phyloP scores from a whole-genome alignment of 2,888 invertebrate species.

The Elegia similella region DNA sequence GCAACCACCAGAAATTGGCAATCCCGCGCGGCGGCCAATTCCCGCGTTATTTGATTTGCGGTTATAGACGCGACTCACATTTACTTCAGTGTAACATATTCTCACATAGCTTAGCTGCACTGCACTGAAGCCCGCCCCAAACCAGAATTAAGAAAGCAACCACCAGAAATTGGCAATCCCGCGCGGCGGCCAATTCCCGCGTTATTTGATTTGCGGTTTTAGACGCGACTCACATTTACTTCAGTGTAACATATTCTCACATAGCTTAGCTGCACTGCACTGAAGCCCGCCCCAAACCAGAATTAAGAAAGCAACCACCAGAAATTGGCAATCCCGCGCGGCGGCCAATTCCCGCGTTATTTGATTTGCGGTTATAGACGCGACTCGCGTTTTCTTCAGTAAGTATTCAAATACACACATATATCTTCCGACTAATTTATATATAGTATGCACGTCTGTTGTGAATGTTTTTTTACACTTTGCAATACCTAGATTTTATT shows the following conservation, averaged over 20 bases:
- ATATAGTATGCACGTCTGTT: too few relatives aligned
- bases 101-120: too few relatives aligned
- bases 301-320: slow-evolving; percentile 40
- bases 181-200: slow-evolving; percentile 49
- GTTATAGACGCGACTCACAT: too few relatives aligned
- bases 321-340: slow-evolving; percentile 58
- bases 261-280: too few relatives aligned
- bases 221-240: neutral
- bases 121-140: neutral
- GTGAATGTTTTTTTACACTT: too few relatives aligned
- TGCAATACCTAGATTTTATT: too few relatives aligned
- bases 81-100: too few relatives aligned
- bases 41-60: too few relatives aligned
- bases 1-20: too few relatives aligned
- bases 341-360: slow-evolving; percentile 47
- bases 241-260: too few relatives aligned
- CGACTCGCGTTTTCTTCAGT: slow-evolving; percentile 3
- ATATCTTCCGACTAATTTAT: too few relatives aligned
- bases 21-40: too few relatives aligned
- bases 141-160: slow-evolving; percentile 36
- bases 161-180: slow-evolving; percentile 58
- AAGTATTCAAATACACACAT: slow-evolving; percentile 3
- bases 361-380: slow-evolving; percentile 29
- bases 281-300: neutral
- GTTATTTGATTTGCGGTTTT: slow-evolving; percentile 34